Percentiles rank a stretch among this genome's conserved stretches.
Evolutionary conservation across 1,140 invertebrate species (phyloP).

Genomic region (Drosophila bipectinata): DNA sequence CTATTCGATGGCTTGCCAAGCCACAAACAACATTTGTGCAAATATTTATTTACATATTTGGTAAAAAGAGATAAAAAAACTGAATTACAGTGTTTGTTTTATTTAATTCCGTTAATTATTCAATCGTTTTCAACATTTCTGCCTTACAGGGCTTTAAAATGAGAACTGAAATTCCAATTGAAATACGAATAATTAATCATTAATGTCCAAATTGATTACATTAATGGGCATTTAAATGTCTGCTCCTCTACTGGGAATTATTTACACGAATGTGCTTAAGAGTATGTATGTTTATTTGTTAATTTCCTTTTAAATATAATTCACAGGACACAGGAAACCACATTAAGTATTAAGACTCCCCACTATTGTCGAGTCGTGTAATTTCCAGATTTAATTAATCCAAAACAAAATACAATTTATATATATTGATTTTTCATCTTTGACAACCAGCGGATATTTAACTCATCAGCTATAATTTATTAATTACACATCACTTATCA

Average conservation of each 20-base stretch:
- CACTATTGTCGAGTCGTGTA: not conserved
- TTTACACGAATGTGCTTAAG: not conserved
- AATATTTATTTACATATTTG: slow-evolving; percentile 62
- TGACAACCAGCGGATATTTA: slow-evolving; percentile 6
- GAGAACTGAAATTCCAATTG: slow-evolving; percentile 48
- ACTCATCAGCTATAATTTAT: slow-evolving; percentile 23
- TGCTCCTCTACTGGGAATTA: slow-evolving; percentile 4
- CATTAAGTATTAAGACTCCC: slow-evolving; percentile 16
- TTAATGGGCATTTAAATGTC: slow-evolving; percentile 51
- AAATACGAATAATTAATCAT: slow-evolving; percentile 68
- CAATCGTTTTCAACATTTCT: slow-evolving; percentile 36
- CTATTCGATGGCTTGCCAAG: slow-evolving; percentile 37
- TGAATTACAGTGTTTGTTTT: slow-evolving; percentile 36
- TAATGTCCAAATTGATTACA: slow-evolving; percentile 62
- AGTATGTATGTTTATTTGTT: slow-evolving; percentile 1
- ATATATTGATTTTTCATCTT: slow-evolving; percentile 1
- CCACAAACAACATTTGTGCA: slow-evolving; percentile 56
- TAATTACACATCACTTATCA: slow-evolving; percentile 23
- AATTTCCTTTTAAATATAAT: slow-evolving; percentile 22
- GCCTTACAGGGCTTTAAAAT: slow-evolving; percentile 25
- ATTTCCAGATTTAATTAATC: not conserved
- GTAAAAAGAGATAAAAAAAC: slow-evolving; percentile 4
- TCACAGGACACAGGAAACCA: not conserved
- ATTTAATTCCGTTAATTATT: slow-evolving; percentile 68
- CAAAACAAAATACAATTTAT: not conserved